These are phyloP conservation scores for Echinops telfairi DNA, from an alignment of 2,113 vertebrate species.

Conservation along the genomic window DNA sequence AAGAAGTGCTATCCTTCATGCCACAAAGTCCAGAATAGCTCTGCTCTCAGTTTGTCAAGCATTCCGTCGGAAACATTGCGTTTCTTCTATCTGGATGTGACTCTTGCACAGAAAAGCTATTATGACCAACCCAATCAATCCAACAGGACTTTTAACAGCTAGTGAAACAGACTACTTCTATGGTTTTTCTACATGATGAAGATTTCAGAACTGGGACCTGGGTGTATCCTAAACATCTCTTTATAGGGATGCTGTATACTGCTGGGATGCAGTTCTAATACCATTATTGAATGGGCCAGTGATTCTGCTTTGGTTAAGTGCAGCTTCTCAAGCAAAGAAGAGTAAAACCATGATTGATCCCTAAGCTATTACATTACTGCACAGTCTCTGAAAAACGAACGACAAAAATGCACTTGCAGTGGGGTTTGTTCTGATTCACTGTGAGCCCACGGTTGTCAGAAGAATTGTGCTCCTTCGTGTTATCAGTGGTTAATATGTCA, in stretches of 20 bases:
- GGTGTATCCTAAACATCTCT: neutral
- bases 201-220: neutral
- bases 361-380: neutral
- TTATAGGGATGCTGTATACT: neutral
- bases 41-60: neutral
- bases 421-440: neutral
- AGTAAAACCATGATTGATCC: neutral
- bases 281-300: neutral
- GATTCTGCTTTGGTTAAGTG: slow-evolving; percentile 15
- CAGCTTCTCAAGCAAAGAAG: neutral
- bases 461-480: neutral
- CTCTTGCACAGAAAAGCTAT: neutral
- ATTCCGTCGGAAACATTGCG: neutral
- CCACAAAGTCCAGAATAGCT: neutral
- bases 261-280: neutral
- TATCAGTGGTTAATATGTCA: neutral
- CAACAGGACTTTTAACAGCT: neutral
- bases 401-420: neutral
- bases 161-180: neutral
- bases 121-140: neutral
- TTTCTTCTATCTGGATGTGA: neutral
- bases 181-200: neutral
- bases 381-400: neutral
- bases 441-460: neutral
- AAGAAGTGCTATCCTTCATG: neutral